These are phyloP conservation scores for Actenoides lindsayi DNA, from an alignment of 2,113 vertebrate species.

Conservation along the genomic window DNA sequence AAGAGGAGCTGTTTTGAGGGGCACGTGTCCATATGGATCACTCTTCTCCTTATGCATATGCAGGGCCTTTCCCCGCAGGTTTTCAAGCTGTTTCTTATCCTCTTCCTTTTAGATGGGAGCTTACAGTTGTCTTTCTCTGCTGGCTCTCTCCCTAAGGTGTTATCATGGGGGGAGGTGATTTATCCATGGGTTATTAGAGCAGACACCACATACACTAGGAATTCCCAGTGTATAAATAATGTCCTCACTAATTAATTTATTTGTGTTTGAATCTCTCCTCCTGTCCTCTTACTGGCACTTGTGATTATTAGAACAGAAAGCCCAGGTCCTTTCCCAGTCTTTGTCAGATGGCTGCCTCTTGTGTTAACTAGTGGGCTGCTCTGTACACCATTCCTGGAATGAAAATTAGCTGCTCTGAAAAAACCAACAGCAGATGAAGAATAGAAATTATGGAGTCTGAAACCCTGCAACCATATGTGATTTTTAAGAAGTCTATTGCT, in stretches of 20 bases:
- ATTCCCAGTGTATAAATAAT: conserved; percentile 69
- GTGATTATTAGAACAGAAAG: conserved; percentile 45
- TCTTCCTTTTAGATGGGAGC: neutral
- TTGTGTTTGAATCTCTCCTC: conserved; percentile 33
- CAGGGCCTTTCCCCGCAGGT: neutral
- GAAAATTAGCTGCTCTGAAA: conserved; percentile 7
- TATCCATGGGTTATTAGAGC: conserved; percentile 50
- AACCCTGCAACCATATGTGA: neutral
- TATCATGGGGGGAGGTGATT: neutral
- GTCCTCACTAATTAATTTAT: conserved; percentile 69
- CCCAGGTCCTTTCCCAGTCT: neutral
- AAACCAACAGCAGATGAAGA: neutral
- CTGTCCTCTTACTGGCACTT: neutral
- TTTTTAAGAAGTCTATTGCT: neutral
- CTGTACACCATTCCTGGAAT: neutral
- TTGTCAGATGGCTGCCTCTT: neutral
- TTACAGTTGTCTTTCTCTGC: neutral
- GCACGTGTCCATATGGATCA: neutral
- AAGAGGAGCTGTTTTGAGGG: neutral
- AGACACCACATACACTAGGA: conserved; percentile 50
- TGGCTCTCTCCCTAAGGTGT: neutral
- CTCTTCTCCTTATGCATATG: neutral
- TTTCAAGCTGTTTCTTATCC: conserved; percentile 12
- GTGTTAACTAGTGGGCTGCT: neutral
- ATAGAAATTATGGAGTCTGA: neutral